phyloP scores from a whole-genome alignment of 1,140 invertebrate species.

The Scaptomyza hsui region DNA sequence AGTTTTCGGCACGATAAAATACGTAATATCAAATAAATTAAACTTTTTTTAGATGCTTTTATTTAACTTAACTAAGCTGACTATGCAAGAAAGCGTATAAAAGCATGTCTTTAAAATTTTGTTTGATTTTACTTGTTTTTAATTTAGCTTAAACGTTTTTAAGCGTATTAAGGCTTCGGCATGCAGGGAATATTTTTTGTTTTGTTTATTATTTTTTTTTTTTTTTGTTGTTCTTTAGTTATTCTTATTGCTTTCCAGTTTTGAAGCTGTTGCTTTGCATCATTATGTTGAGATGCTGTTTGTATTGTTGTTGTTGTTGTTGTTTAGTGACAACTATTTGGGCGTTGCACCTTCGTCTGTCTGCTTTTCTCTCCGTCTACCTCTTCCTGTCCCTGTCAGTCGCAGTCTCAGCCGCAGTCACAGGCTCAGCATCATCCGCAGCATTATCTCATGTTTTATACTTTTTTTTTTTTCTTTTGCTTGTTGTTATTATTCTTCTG shows the following conservation, averaged over 20 bases:
- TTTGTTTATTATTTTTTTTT: background rate
- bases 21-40: too few species aligned
- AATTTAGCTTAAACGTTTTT: background rate
- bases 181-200: background rate
- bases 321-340: constrained; percentile 50
- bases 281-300: background rate
- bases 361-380: background rate
- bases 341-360: constrained; percentile 45
- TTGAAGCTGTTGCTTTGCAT: constrained; percentile 17
- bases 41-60: too few species aligned
- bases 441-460: constrained; percentile 24
- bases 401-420: background rate
- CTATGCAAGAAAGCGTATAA: too few species aligned
- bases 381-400: background rate
- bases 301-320: background rate
- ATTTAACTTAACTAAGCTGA: too few species aligned
- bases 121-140: too few species aligned
- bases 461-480: constrained; percentile 2
- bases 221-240: background rate
- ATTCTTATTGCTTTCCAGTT: constrained; percentile 5
- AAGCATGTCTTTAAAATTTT: too few species aligned
- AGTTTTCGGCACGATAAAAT: too few species aligned
- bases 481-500: background rate
- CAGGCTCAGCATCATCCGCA: constrained; percentile 3
- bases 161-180: constrained; percentile 16